Percentiles rank a stretch among this genome's conserved stretches.
Conservation (phyloP, 2,797 vertebrate genomes). For the Mormyrus hasselquistii region DNA sequence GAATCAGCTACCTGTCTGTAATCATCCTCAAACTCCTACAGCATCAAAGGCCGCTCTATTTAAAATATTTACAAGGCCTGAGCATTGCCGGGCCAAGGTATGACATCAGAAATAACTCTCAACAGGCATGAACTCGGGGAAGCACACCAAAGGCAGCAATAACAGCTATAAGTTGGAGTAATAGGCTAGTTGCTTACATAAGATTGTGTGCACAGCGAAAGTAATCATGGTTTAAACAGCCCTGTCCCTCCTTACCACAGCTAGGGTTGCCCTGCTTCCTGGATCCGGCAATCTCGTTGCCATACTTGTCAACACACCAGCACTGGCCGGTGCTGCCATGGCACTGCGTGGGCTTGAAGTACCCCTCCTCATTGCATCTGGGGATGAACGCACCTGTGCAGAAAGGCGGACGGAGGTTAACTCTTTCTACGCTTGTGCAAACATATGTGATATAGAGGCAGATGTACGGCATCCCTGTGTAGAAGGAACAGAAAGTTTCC, state of each 20-base stretch:
- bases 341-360: constrained; percentile 91
- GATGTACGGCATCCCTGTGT: background rate
- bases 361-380: constrained; percentile 87
- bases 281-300: constrained; percentile 89
- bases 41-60: background rate
- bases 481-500: background rate
- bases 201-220: background rate
- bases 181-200: background rate
- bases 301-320: constrained; percentile 96
- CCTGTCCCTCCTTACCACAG: constrained; percentile 74
- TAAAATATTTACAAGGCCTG: constrained; percentile 8
- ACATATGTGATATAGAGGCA: background rate
- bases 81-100: background rate
- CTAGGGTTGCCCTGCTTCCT: constrained; percentile 84
- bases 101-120: background rate
- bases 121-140: background rate
- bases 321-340: constrained; percentile 87
- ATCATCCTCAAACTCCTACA: background rate
- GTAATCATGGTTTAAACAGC: background rate
- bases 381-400: constrained; percentile 77
- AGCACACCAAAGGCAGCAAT: background rate
- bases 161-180: background rate
- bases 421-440: background rate
- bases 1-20: background rate
- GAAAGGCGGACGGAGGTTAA: background rate